Base-by-base conservation (phyloP, 2,888 invertebrate genomes). In the Microchrysa polita region DNA sequence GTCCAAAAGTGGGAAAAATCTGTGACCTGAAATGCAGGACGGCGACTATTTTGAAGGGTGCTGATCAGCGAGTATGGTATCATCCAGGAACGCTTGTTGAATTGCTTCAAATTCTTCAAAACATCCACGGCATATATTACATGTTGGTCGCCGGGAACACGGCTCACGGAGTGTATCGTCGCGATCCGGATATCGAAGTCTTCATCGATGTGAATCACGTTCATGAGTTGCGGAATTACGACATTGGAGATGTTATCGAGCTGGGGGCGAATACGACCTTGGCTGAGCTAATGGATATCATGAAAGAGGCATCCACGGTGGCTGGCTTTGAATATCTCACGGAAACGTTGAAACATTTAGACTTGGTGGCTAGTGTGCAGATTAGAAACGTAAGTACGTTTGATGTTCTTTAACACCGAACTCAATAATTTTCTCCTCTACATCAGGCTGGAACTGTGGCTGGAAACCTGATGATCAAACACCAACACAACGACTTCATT, bases 101-200 rank as follows among this genome's bases (percentile, higher is more conserved):
- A 77, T 83, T 91, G 12, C 88, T 90, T 78, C 82, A 87, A 80
- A 82, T 90, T 1, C 82, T 92, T 59, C 78, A 81, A 12, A 83
- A 82, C 61, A 85, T 87, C 77, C 85, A 86, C 1, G 77, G 83
- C 44, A 81, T 82, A 2, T 84, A 83, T 23, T 91, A 90, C 77
- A 87, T 89, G 81, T 80, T 93, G 9, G 87, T 92, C 1, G 89
- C 88, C 40, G 93, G 93, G 12, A 92, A 92, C 80, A 92, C 92
- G 1, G 91, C 89, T 14, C 89, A 88, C 83, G 93, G 93, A 4
- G 81, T 84, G 12, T 84, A 80, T 76, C 81, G 81, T 9, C 52
- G 76, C 20, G 60, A 53, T n/a, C 23, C 55, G 14, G 52, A 73
- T 48, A 71, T 77, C 73, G 84, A 86, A 76, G 80, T 88, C 5